phyloP scores from a whole-genome alignment of 2,888 invertebrate species.

The Tridacna gigas region DNA sequence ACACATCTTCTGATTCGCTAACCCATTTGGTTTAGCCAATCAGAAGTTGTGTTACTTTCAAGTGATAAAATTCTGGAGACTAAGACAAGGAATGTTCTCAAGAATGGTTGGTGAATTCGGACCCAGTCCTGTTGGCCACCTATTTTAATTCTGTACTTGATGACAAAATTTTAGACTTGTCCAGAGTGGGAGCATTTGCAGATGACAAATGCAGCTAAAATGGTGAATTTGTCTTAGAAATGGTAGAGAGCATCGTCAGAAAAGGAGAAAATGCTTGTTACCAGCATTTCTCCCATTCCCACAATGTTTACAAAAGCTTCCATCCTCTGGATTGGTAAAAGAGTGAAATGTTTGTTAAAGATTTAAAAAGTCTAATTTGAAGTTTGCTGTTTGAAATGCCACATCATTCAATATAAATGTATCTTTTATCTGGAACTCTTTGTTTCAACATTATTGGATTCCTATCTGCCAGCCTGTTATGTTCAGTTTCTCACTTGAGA shows the following conservation, averaged over 20 bases:
- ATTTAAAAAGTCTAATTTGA: neutral
- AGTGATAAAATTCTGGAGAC: no score
- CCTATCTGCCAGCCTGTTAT: neutral
- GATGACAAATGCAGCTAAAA: neutral
- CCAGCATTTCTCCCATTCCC: neutral
- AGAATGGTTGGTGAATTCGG: no score
- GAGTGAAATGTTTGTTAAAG: neutral
- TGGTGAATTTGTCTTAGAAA: neutral
- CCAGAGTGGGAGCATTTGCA: neutral
- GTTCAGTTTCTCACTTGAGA: neutral
- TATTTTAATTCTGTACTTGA: no score
- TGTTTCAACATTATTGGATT: neutral
- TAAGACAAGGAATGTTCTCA: no score
- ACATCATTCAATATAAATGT: neutral
- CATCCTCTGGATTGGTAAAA: neutral
- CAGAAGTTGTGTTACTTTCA: no score
- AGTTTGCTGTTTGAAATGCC: neutral
- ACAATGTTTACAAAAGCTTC: neutral
- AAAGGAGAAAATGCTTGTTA: neutral
- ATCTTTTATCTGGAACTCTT: neutral
- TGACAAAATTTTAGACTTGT: neutral
- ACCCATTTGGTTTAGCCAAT: no score
- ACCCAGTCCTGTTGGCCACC: no score
- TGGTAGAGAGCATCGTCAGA: neutral
- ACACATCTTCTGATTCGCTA: no score